Evolutionary conservation across 2,113 vertebrate genomes (phyloP).

Genomic region (Perognathus longimembris): DNA sequence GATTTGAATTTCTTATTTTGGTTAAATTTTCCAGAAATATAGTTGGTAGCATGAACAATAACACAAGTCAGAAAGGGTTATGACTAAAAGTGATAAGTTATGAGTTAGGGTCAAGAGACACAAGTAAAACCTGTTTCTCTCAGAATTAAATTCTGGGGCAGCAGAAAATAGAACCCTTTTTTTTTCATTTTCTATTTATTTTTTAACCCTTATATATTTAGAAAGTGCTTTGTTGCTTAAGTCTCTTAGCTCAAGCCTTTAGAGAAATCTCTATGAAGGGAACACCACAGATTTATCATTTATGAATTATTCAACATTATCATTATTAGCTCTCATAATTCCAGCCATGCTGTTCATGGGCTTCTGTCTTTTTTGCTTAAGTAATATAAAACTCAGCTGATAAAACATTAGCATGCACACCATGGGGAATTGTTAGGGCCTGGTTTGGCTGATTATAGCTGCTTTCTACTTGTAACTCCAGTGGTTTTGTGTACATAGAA

Average conservation of each 20-base stretch:
- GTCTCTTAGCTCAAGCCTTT: slow-evolving; percentile 45
- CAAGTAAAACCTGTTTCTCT: background rate
- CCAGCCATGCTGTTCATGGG: slow-evolving; percentile 69
- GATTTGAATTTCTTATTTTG: background rate
- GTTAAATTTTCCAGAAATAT: background rate
- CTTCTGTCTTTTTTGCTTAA: slow-evolving; percentile 77
- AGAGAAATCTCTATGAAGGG: slow-evolving; percentile 48
- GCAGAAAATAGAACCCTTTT: background rate
- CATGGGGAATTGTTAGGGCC: background rate
- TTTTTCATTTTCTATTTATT: background rate
- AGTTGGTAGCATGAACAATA: background rate
- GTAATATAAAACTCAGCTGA: slow-evolving; percentile 80
- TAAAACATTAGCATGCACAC: slow-evolving; percentile 67
- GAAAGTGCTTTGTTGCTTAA: background rate
- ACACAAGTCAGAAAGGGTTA: background rate
- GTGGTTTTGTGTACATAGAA: background rate
- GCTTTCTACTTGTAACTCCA: slow-evolving; percentile 3
- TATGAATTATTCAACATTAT: slow-evolving; percentile 78
- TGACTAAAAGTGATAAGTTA: background rate
- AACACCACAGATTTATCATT: slow-evolving; percentile 61
- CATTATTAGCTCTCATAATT: slow-evolving; percentile 74
- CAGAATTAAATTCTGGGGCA: background rate
- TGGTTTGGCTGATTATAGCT: slow-evolving; percentile 34
- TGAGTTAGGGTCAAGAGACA: background rate
- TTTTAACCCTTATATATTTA: slow-evolving; percentile 48